phyloP scores from a whole-genome alignment of 2,797 vertebrate genomes.

The Apogon talboti region DNA sequence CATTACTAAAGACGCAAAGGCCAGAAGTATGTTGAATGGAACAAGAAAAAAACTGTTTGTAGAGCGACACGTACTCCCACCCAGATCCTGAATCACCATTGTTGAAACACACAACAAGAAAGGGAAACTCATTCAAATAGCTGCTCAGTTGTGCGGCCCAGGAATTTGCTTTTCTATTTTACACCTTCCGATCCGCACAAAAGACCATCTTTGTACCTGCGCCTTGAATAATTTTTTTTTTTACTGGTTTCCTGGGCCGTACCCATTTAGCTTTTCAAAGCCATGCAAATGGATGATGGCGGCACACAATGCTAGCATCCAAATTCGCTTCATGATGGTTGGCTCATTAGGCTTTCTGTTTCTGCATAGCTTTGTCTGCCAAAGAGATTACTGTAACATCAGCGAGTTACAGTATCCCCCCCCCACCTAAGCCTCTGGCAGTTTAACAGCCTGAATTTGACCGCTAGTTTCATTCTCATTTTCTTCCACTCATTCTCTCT shows the following conservation, averaged over 20 bases:
- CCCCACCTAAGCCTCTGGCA: constrained; percentile 60
- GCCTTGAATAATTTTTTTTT: constrained; percentile 72
- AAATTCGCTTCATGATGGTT: constrained; percentile 54
- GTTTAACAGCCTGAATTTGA: constrained; percentile 53
- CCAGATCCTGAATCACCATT: constrained; percentile 77
- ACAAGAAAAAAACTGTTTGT: constrained; percentile 60
- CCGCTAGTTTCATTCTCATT: constrained; percentile 26
- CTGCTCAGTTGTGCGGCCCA: constrained; percentile 73
- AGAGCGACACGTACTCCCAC: constrained; percentile 60
- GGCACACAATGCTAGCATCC: constrained; percentile 59
- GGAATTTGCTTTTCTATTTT: constrained; percentile 85
- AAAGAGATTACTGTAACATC: constrained; percentile 66
- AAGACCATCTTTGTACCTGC: constrained; percentile 80
- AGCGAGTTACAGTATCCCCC: constrained; percentile 51
- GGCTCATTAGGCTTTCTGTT: constrained; percentile 63
- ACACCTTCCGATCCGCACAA: constrained; percentile 81
- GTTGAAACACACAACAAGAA: constrained; percentile 74
- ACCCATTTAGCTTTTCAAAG: constrained; percentile 82
- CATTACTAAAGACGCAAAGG: constrained; percentile 46
- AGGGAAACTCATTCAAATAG: constrained; percentile 82
- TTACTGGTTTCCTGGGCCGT: constrained; percentile 82
- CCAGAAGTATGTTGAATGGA: constrained; percentile 51
- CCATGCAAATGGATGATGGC: constrained; percentile 79
- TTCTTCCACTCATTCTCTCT: constrained; percentile 21
- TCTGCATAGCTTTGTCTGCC: constrained; percentile 52